Evolutionary conservation across 2,888 invertebrate genomes (phyloP), one percentile per base, ranked within the genome.

Genomic region (Fissipunctia ypsillon): DNA sequence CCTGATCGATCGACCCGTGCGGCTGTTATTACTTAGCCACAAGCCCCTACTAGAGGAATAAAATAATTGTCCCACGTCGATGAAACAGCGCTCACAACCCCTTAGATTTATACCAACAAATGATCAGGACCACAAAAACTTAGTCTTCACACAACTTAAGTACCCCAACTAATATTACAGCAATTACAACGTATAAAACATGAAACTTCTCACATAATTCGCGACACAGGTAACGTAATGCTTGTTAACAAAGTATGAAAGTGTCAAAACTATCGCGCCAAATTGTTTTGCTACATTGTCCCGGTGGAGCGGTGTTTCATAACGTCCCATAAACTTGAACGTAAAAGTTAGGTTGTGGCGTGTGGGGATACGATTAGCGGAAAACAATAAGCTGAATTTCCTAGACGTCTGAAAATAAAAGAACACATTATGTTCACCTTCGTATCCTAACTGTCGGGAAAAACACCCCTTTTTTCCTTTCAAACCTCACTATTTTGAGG

Each of bases 271-370:
- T 93, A 92, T 90, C 86, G 90, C 81, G 83, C 87, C 87, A 91
- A 93, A 93, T 92, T 92, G 93, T 94, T 93, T 91, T 86, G 90
- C 88, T 92, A 92, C 91, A 91, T 88, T 92, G 93, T 93, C 92
- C 92, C 93, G 85, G 61, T 69, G 91, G 90, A 88, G 83, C 88
- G 89, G 87, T 90, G 92, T 92, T 93, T 91, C 92, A 92, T 93
- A 93, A 92, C 91, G 92, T 90, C 89, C 90, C 90, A 91, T 94
- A 94, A 94, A 94, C 93, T 94, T 91, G 88, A 91, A 90, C 91
- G 88, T 89, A 86, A 89, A 89, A 85, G 84, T 87, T 75, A 84
- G 81, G 73, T 2, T 65, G 69, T 43, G 71, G 12, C 3, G 38
- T 69, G 71, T 73, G 67, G 66, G 31, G 14, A 66, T 9, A 75